Base-by-base conservation (phyloP, 2,113 vertebrate species). In the Theristicus caerulescens region DNA sequence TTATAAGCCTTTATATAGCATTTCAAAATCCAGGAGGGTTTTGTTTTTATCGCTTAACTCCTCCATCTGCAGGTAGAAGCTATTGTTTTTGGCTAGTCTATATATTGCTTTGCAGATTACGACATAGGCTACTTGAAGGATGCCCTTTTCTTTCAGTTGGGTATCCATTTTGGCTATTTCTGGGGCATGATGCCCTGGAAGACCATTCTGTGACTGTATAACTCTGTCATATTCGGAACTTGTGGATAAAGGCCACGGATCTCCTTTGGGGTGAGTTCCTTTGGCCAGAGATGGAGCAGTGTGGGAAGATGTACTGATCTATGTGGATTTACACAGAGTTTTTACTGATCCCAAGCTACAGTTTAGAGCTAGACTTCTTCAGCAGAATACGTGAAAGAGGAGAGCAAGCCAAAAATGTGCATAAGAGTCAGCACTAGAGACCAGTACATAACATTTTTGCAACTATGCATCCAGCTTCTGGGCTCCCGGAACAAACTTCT, bases 21-120 rank as follows among this genome's bases (percentile, higher is more conserved):
- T 97, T 97, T 94, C 86, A 96, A 97, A 97, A 95, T 91, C 84
- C 71, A 94, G 44, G 47, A 86, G 40, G 62, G 67, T 96, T 97
- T 95, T 91, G 54, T 20, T 95, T 97, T 95, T 97, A 88, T 96
- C 76, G 2, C 38, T 94, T 87, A 95, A 93, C 72, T 93, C 67
- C 81, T 81, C 82, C 80, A 87, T 87, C 86, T 94, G 67, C 42
- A 91, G n/a, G 52, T 78, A 92, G 54, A 94, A 86, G 51, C 80
- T 36, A 89, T 97, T 94, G 91, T 96, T 92, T 96, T 90, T 7
- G 2, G 51, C 16, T 92, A 44, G 74, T 46, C n/a, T 92, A 2
- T 74, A 10, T 95, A 96, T 82, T 94, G 36, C 81, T 95, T 73
- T 95, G 62, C 73, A 81, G 86, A 93, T 97, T 97, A 97, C 81